Conservation (phyloP, 1,140 invertebrate species). For the Nixonia krombeini region DNA sequence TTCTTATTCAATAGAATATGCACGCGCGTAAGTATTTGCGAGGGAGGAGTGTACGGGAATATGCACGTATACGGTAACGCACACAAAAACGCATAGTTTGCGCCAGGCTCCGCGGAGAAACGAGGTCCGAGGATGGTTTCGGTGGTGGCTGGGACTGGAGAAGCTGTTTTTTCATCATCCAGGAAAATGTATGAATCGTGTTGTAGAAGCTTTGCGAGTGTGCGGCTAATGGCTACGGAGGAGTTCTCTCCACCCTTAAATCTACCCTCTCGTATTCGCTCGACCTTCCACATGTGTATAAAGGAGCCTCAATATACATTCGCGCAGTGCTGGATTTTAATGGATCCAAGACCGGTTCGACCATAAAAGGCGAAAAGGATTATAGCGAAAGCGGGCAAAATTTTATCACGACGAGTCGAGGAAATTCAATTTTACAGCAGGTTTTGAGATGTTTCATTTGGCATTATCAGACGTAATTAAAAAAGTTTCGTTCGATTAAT, state of each 20-base stretch:
- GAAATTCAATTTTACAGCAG: too few relatives aligned
- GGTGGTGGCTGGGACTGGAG: constrained; percentile 47
- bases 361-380: constrained; percentile 33
- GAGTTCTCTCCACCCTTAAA: constrained; percentile 65
- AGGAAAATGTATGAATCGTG: constrained; percentile 73
- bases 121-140: constrained; percentile 49
- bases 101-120: constrained; percentile 27
- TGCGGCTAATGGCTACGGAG: constrained; percentile 66
- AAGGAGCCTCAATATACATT: constrained; percentile 51
- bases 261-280: constrained; percentile 56
- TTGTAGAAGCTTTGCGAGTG: constrained; percentile 67
- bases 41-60: constrained; percentile 16
- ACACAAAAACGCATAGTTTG: constrained; percentile 41
- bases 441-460: too few relatives aligned
- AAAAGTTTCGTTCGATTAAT: too few relatives aligned
- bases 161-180: constrained; percentile 67
- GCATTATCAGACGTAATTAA: too few relatives aligned
- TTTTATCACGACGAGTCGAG: too few relatives aligned
- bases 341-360: constrained; percentile 43
- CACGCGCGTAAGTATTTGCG: constrained; percentile 12
- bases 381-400: too few relatives aligned
- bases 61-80: constrained; percentile 10
- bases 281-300: constrained; percentile 55
- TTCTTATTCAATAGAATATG: constrained; percentile 18
- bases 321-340: constrained; percentile 45